These are phyloP conservation scores for Jaculus jaculus DNA, from an alignment of 2,113 vertebrate genomes.

Conservation along the genomic window DNA sequence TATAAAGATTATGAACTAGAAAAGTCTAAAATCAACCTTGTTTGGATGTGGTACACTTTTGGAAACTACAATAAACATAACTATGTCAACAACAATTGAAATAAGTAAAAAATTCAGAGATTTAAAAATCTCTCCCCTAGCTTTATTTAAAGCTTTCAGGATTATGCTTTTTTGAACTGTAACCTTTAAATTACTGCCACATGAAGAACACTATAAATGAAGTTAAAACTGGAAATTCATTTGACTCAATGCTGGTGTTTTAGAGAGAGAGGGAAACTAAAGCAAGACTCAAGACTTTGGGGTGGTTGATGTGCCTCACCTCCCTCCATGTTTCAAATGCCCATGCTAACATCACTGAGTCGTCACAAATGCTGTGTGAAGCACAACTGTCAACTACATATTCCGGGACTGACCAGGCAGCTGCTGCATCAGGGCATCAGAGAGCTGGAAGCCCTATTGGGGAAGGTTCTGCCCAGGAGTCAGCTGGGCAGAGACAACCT, in stretches of 20 bases:
- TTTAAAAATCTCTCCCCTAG: not conserved
- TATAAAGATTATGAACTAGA: not conserved
- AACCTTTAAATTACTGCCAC: not conserved
- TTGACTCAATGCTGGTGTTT: not conserved
- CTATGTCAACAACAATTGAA: not conserved
- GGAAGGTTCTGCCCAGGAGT: conserved; percentile 41
- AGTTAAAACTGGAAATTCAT: not conserved
- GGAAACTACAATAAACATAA: not conserved
- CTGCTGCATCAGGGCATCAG: conserved; percentile 80
- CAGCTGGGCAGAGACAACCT: conserved; percentile 89
- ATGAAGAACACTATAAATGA: not conserved
- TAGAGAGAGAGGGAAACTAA: not conserved
- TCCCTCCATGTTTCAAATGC: conserved; percentile 85
- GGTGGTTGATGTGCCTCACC: conserved; percentile 83
- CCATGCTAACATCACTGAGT: conserved; percentile 73
- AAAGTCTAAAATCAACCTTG: not conserved
- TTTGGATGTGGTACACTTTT: not conserved
- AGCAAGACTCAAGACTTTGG: conserved; percentile 76
- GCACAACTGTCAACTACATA: not conserved
- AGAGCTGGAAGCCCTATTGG: conserved; percentile 88
- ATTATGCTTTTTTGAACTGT: not conserved
- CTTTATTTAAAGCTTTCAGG: not conserved
- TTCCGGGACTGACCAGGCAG: not conserved
- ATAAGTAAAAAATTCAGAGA: not conserved
- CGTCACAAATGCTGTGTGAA: conserved; percentile 87